Conservation (phyloP, 2,888 invertebrate genomes). For the Pandemis cinnamomeana region DNA sequence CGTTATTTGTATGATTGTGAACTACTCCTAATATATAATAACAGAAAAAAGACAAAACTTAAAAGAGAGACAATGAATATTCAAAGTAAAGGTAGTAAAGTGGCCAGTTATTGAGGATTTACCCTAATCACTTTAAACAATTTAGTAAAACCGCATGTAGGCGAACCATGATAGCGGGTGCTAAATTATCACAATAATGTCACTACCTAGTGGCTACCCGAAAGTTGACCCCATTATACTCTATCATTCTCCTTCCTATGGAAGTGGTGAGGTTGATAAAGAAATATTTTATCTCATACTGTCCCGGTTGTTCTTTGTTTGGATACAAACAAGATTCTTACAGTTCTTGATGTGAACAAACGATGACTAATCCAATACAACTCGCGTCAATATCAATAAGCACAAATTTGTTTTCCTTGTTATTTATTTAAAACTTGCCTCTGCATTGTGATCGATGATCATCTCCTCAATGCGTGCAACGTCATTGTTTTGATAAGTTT, state of each 20-base stretch:
- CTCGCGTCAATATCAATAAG: slow-evolving; percentile 14
- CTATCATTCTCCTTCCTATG: slow-evolving; percentile 19
- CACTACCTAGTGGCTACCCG: slow-evolving; percentile 9
- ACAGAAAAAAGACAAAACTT: not conserved
- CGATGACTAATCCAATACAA: slow-evolving; percentile 25
- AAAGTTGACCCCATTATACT: slow-evolving; percentile 30
- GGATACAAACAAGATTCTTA: slow-evolving; percentile 11
- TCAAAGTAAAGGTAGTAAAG: too few species aligned
- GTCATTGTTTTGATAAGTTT: slow-evolving; percentile 2
- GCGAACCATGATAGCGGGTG: slow-evolving; percentile 20
- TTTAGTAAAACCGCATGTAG: slow-evolving; percentile 6
- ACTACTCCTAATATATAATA: too few species aligned
- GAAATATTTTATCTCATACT: slow-evolving; percentile 11
- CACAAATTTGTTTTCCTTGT: not conserved
- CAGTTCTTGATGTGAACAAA: slow-evolving; percentile 10
- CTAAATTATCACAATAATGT: slow-evolving; percentile 21
- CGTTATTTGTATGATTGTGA: too few species aligned
- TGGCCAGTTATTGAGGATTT: too few species aligned
- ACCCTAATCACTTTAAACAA: not conserved
- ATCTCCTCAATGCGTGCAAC: not conserved
- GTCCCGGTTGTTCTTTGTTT: slow-evolving; percentile 26
- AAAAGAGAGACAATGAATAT: not conserved
- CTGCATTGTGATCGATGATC: not conserved
- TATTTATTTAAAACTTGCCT: not conserved
- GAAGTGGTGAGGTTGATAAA: slow-evolving; percentile 20